These are phyloP conservation scores for Candoia aspera DNA, from an alignment of 2,113 vertebrate species.

Conservation along the genomic window DNA sequence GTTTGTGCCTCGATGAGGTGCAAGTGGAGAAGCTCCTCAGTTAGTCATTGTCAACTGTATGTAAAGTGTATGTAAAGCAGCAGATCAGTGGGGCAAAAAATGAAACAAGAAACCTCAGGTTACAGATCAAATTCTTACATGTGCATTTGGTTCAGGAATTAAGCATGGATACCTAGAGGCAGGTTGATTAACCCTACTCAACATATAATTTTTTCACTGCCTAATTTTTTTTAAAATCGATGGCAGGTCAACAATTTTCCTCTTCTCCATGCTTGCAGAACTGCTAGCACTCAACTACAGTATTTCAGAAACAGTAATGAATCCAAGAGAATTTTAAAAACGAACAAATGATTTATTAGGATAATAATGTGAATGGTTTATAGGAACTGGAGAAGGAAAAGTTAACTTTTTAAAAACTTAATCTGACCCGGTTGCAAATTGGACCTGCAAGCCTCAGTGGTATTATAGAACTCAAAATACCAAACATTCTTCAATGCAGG, in stretches of 20 bases:
- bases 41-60: not conserved
- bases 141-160: not conserved
- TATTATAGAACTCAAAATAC: no score
- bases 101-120: not conserved
- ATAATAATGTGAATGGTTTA: not conserved
- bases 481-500: no score
- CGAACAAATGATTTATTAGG: not conserved
- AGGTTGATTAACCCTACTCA: not conserved
- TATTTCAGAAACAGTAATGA: not conserved
- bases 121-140: not conserved
- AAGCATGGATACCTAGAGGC: not conserved
- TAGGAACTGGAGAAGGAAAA: not conserved
- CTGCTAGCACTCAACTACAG: no score
- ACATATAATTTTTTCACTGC: no score
- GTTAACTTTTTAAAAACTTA: not conserved
- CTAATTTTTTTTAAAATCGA: no score
- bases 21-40: not conserved
- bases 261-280: no score
- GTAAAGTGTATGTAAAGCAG: not conserved
- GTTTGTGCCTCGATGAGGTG: not conserved
- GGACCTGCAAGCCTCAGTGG: no score
- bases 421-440: no score
- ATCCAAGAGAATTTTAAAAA: not conserved
- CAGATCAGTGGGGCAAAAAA: not conserved
- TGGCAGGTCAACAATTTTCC: no score